Evolutionary conservation across 1,140 invertebrate genomes (phyloP).

Genomic region (Diprion similis): DNA sequence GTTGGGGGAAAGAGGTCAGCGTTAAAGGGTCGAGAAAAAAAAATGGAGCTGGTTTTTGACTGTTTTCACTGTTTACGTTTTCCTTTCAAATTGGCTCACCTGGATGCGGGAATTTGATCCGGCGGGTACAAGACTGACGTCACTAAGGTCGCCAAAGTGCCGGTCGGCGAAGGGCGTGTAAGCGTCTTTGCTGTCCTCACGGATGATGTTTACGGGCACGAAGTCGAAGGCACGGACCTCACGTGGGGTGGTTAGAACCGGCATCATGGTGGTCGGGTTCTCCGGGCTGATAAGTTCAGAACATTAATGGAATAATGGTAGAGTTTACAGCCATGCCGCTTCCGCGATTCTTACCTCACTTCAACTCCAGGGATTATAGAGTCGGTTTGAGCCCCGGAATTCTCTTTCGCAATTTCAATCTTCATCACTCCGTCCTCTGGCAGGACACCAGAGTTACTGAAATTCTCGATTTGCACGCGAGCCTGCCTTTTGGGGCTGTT

Average conservation of each 20-base stretch:
- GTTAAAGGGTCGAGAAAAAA: background rate
- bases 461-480: constrained; percentile 51
- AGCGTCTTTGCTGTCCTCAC: constrained; percentile 49
- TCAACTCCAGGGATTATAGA: constrained; percentile 48
- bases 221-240: constrained; percentile 52
- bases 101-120: constrained; percentile 57
- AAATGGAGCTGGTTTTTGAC: background rate
- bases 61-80: too few species aligned
- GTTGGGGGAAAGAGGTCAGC: constrained; percentile 57
- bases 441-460: constrained; percentile 47
- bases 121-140: constrained; percentile 56
- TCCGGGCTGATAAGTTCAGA: constrained; percentile 40
- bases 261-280: constrained; percentile 57
- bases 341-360: constrained; percentile 41
- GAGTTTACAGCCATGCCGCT: background rate
- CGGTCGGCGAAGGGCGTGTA: constrained; percentile 42
- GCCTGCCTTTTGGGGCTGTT: constrained; percentile 42
- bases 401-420: constrained; percentile 34
- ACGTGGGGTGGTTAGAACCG: constrained; percentile 52
- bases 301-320: constrained; percentile 15
- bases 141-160: constrained; percentile 53
- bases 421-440: constrained; percentile 45
- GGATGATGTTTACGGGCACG: constrained; percentile 57
- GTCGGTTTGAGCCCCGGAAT: constrained; percentile 35
- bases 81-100: constrained; percentile 32